Evolutionary conservation across 2,797 vertebrate genomes (phyloP), one percentile per base, ranked within the genome.

Genomic region (Mergus octosetaceus): DNA sequence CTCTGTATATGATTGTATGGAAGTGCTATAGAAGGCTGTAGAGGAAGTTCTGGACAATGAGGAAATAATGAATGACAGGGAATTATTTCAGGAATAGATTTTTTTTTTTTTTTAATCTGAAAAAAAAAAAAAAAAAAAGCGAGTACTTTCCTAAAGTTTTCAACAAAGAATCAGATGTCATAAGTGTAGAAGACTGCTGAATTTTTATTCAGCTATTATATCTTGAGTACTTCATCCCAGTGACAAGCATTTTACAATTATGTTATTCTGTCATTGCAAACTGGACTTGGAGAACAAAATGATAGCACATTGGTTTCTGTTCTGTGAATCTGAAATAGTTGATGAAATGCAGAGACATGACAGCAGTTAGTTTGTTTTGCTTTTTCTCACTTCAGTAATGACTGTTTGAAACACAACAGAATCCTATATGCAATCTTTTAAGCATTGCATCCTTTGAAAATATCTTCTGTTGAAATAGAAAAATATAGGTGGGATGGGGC

Each of bases 181-280:
- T 71, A 66, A 82, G 9, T 25, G 20, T 47, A 78, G 60, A 91
- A 88, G 19, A 43, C 11, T 53, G 39, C 10, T 85, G 74, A 85
- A 81, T 82, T 93, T 91, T 90, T 75, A 64, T 91, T 75, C 68
- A 87, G 51, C 47, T 79, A 22, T 86, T 91, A 34, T 61, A 47
- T 54, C 27, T 81, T 73, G 41, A 84, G 25, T 65, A 57, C 13
- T 92, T 85, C 27, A 58, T 90, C 32, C 12, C 25, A 56, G 24
- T 80, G 60, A 73, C 68, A 95, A 86, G 49, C 9, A 66, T 54
- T 90, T 85, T 82, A 41, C 32, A 79, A 43, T 78, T 71, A 68
- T 54, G 68, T 77, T 86, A 81, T 72, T 85, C 64, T 89, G 68
- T 53, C 77, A 65, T 38, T 79, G 78, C 21, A 82, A 86, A 73